Evolutionary conservation across 1,140 invertebrate genomes (phyloP), one percentile per base, ranked within the genome.

Genomic region (Microplitis mediator): DNA sequence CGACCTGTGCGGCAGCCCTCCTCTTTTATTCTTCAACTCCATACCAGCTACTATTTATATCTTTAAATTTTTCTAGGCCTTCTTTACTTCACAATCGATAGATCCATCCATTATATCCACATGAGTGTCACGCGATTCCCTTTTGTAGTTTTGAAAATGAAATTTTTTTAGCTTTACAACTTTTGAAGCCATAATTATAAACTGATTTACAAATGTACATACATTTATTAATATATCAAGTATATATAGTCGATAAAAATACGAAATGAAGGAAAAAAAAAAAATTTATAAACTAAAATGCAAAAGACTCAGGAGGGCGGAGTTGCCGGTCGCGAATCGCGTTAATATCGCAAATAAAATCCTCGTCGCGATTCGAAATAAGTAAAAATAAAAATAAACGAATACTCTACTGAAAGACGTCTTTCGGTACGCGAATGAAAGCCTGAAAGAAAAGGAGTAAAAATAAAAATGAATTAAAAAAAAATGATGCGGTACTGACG

Each of bases 1-100:
- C 84, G 84, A 84, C 81, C 83, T 82, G 81, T 80, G 77, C 62
- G 62, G 62, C 62, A 16, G 51, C 54, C 66, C 13, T 64, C 62
- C 31, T 36, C 61, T 39, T 50, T 23, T 50, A 31, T 23, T 50
- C 62, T 31, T 14, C 56, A 58, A 23, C 13, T 36, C 16, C 62
- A 5, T 8, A 6, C 32, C 39, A 45, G 39, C 39, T 45, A 45
- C 39, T 45, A 6, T 68, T 36, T 36, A 54, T 14, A 23, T 36
- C 56, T 61, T 36, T 61, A 51, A 14, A 32, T 56, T 36, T 13
- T 51, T 6, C 36, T 54, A 2, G 45, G 6, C 16, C 23, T 8
- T 34, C n/a, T 54, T 11, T 54, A 16, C 45, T 50, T 50, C 39
- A 1, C n/a, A 14, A 45, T 35, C 39, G 45, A 64, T 23, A 23